Evolutionary conservation across 2,888 invertebrate genomes (phyloP).

Genomic region (Nymphalis polychloros): DNA sequence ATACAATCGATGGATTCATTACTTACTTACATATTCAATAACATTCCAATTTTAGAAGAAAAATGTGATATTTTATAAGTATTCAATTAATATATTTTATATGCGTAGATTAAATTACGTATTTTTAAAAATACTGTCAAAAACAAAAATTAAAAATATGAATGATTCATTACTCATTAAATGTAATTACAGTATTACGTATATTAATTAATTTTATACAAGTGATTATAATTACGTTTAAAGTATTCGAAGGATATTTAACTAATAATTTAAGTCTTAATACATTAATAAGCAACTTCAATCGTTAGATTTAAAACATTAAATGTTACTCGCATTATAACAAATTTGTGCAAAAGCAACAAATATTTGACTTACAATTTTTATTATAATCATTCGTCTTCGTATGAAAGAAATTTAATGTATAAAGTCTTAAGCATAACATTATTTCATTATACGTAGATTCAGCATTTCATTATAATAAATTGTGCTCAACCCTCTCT

Average conservation of each 20-base stretch:
- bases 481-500: conserved; percentile 63
- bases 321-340: not conserved
- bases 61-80: not conserved
- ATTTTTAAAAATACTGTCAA: not conserved
- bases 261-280: conserved; percentile 10
- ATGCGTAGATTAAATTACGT: not conserved
- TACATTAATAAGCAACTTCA: not conserved
- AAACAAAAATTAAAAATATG: too few species aligned
- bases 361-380: not conserved
- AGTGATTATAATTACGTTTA: not conserved
- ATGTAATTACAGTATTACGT: too few species aligned
- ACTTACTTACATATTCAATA: conserved; percentile 2
- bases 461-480: conserved; percentile 43
- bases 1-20: conserved; percentile 17
- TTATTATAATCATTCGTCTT: conserved; percentile 8
- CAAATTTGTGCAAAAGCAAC: not conserved
- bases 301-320: not conserved
- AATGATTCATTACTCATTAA: too few species aligned
- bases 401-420: conserved; percentile 34
- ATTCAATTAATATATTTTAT: not conserved
- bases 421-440: conserved; percentile 24
- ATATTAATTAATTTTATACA: not conserved
- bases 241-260: conserved; percentile 8
- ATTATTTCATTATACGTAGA: conserved; percentile 32
- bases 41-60: not conserved